Conservation (phyloP, 1,140 invertebrate species). For the Drosophila kohkoa region DNA sequence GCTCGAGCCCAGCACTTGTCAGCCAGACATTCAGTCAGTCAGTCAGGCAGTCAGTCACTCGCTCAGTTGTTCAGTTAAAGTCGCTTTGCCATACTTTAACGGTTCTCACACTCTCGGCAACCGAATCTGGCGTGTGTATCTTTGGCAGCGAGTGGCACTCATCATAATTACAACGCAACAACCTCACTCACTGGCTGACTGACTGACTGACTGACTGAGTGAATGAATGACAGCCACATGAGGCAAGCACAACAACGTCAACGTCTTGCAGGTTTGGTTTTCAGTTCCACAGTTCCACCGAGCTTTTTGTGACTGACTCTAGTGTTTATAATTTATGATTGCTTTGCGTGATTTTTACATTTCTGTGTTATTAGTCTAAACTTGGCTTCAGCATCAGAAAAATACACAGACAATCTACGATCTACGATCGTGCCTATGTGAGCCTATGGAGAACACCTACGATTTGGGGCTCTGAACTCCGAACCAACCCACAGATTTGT, state of each 20-base stretch:
- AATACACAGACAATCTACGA: slow-evolving; percentile 2
- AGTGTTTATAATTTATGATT: slow-evolving; percentile 70
- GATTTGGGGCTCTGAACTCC: slow-evolving; percentile 35
- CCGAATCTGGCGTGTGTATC: slow-evolving; percentile 63
- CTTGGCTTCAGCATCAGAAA: slow-evolving; percentile 39
- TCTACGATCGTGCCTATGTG: slow-evolving; percentile 16
- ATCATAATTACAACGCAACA: slow-evolving; percentile 67
- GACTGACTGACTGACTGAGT: slow-evolving; percentile 23
- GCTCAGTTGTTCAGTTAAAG: slow-evolving; percentile 43
- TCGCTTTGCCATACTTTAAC: slow-evolving; percentile 71
- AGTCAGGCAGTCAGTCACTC: slow-evolving; percentile 19
- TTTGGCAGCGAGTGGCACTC: slow-evolving; percentile 71
- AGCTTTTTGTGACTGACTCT: slow-evolving; percentile 37
- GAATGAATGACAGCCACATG: slow-evolving; percentile 27
- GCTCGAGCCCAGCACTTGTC: slow-evolving; percentile 40
- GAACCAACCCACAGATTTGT: slow-evolving; percentile 35
- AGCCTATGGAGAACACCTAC: slow-evolving; percentile 33
- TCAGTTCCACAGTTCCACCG: slow-evolving; percentile 1
- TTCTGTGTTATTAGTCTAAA: slow-evolving; percentile 70
- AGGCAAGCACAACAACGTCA: slow-evolving; percentile 13
- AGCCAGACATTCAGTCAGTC: slow-evolving; percentile 20
- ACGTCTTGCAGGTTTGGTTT: slow-evolving; percentile 12
- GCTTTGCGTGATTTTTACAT: slow-evolving; percentile 69
- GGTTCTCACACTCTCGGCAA: slow-evolving; percentile 76
- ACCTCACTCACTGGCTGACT: slow-evolving; percentile 33